Conservation (phyloP, 1,140 invertebrate genomes). For the Sycophila sp. region DNA sequence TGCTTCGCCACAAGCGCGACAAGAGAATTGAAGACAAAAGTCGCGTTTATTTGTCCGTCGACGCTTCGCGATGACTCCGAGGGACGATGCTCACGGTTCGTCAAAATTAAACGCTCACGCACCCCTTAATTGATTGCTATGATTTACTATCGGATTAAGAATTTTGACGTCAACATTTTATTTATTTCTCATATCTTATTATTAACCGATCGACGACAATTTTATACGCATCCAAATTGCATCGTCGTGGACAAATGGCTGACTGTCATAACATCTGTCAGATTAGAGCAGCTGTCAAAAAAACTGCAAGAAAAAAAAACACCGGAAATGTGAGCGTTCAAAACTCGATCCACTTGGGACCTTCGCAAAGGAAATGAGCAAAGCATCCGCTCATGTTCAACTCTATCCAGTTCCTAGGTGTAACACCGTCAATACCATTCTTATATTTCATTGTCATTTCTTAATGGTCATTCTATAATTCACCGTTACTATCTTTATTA, state of each 20-base stretch:
- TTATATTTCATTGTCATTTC: slow-evolving; percentile 12
- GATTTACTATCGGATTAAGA: slow-evolving; percentile 5
- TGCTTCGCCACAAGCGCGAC: not conserved
- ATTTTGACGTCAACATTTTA: slow-evolving; percentile 32
- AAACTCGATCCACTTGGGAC: not conserved
- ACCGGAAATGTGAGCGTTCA: too few species aligned
- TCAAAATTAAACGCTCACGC: not conserved
- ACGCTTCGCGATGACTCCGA: not conserved
- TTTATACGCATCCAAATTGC: too few species aligned
- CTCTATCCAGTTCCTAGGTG: slow-evolving; percentile 34
- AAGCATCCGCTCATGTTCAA: slow-evolving; percentile 12
- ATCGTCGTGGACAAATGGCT: too few species aligned
- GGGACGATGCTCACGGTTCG: not conserved
- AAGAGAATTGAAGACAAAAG: not conserved
- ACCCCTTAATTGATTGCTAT: not conserved
- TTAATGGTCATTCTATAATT: slow-evolving; percentile 5
- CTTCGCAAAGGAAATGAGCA: slow-evolving; percentile 9
- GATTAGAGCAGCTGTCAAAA: too few species aligned
- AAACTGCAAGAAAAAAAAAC: too few species aligned
- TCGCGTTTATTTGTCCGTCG: not conserved
- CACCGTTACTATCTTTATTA: not conserved
- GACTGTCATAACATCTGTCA: too few species aligned
- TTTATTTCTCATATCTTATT: slow-evolving; percentile 5
- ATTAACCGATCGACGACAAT: not conserved
- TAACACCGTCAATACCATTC: slow-evolving; percentile 19